phyloP scores from a whole-genome alignment of 2,113 vertebrate genomes.

The Athene noctua region DNA sequence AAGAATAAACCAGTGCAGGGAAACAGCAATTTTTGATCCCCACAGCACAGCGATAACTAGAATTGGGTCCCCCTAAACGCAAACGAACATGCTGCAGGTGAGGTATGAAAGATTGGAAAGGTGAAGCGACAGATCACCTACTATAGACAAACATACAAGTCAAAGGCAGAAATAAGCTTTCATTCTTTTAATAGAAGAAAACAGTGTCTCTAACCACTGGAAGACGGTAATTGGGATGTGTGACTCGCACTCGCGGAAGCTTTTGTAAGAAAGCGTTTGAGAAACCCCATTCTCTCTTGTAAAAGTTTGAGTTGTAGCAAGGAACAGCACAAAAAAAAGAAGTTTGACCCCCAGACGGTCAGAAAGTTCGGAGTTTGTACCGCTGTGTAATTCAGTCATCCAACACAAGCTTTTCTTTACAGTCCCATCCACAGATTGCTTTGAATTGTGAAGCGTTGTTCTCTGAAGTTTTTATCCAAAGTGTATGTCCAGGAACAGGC shows the following conservation, averaged over 20 bases:
- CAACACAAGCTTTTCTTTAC: neutral
- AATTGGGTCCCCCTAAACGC: neutral
- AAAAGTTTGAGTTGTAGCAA: conserved; percentile 35
- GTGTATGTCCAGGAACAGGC: neutral
- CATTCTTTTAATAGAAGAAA: conserved; percentile 61
- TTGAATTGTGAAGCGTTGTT: neutral
- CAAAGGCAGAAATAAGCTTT: conserved; percentile 65
- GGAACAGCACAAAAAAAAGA: neutral
- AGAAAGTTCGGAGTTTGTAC: neutral
- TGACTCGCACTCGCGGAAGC: neutral
- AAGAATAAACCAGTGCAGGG: conserved; percentile 13
- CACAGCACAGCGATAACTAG: neutral
- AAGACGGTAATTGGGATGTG: conserved; percentile 45
- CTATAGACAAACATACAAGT: conserved; percentile 56
- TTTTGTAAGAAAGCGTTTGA: neutral
- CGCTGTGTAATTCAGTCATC: neutral
- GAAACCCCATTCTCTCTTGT: neutral
- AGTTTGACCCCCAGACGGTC: neutral
- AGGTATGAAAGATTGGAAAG: conserved; percentile 53
- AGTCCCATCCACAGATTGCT: neutral
- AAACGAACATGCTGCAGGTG: neutral
- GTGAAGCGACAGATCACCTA: conserved; percentile 50
- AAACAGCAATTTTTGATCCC: conserved; percentile 52
- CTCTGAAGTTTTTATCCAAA: neutral
- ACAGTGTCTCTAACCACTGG: conserved; percentile 4